Percentiles rank a stretch among this genome's conserved stretches.
phyloP scores from a whole-genome alignment of 2,888 invertebrate genomes.

The Meteorus colon region DNA sequence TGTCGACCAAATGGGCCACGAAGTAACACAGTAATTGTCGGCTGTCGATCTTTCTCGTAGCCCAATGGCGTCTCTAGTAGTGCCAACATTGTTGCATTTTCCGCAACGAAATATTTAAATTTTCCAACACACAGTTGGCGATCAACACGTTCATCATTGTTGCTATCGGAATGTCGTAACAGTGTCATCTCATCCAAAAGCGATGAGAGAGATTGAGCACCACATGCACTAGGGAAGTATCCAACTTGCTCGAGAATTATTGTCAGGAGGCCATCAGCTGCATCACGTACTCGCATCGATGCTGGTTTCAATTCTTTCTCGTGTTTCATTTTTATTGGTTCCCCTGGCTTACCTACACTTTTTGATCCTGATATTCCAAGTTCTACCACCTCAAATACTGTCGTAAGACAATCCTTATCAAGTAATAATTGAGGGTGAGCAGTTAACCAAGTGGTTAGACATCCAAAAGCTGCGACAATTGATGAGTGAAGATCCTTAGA shows the following conservation, averaged over 20 bases:
- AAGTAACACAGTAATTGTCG: slow-evolving; percentile 91
- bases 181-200: slow-evolving; percentile 91
- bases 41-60: slow-evolving; percentile 95
- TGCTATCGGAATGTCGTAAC: slow-evolving; percentile 83
- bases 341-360: slow-evolving; percentile 89
- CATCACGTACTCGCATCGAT: slow-evolving; percentile 97
- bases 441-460: slow-evolving; percentile 93
- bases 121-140: slow-evolving; percentile 79
- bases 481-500: slow-evolving; percentile 96
- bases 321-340: slow-evolving; percentile 93
- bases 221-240: slow-evolving; percentile 88
- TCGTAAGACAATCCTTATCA: slow-evolving; percentile 93
- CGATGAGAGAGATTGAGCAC: slow-evolving; percentile 89
- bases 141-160: slow-evolving; percentile 75
- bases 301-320: slow-evolving; percentile 97
- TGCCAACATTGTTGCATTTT: slow-evolving; percentile 91
- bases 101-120: slow-evolving; percentile 92
- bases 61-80: slow-evolving; percentile 93
- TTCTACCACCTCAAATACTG: slow-evolving; percentile 97
- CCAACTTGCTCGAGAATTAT: slow-evolving; percentile 94
- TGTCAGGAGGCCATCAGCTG: slow-evolving; percentile 94
- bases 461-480: slow-evolving; percentile 93
- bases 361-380: slow-evolving; percentile 97
- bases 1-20: slow-evolving; percentile 95
- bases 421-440: slow-evolving; percentile 92